A percentile compares a stretch with the other conserved stretches of the same genome.
Conservation (phyloP, 1,140 invertebrate genomes). For the Helicoverpa zea region DNA sequence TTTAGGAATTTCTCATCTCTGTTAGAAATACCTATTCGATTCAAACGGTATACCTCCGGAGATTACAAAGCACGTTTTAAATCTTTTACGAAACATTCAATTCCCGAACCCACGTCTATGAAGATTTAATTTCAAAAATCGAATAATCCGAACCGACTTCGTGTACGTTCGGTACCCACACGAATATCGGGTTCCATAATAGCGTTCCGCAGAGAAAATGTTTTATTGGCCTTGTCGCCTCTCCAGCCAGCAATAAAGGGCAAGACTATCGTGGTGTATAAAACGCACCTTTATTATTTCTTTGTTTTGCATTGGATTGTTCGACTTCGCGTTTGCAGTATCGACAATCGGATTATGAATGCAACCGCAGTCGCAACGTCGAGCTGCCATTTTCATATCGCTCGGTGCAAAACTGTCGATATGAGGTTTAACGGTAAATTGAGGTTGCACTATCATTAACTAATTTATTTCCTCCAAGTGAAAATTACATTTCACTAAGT, state of each 20-base stretch:
- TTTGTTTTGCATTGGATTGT: conserved; percentile 58
- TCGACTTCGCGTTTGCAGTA: conserved; percentile 49
- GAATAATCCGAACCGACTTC: conserved; percentile 53
- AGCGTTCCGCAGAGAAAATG: conserved; percentile 61
- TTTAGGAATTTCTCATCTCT: conserved; percentile 2
- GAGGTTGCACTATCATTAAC: neutral
- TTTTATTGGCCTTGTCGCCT: conserved; percentile 64
- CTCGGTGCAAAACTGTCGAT: conserved; percentile 32
- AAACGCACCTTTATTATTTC: conserved; percentile 61
- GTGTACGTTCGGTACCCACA: conserved; percentile 57
- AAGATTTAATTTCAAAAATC: conserved; percentile 66
- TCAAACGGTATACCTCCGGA: conserved; percentile 24
- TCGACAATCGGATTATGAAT: conserved; percentile 56
- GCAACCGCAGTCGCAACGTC: conserved; percentile 44
- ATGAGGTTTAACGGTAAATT: conserved; percentile 36
- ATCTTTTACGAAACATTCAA: conserved; percentile 51
- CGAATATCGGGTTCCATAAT: conserved; percentile 66
- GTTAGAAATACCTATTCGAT: conserved; percentile 18
- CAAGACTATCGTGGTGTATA: conserved; percentile 60
- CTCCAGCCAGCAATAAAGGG: conserved; percentile 60
- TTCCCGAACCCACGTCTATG: conserved; percentile 49
- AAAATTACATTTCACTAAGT: neutral
- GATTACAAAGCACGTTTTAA: conserved; percentile 47
- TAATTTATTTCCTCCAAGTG: neutral
- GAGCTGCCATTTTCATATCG: conserved; percentile 41